Evolutionary conservation across 2,888 invertebrate genomes (phyloP).

Genomic region (Ptycholaimellus sp.): DNA sequence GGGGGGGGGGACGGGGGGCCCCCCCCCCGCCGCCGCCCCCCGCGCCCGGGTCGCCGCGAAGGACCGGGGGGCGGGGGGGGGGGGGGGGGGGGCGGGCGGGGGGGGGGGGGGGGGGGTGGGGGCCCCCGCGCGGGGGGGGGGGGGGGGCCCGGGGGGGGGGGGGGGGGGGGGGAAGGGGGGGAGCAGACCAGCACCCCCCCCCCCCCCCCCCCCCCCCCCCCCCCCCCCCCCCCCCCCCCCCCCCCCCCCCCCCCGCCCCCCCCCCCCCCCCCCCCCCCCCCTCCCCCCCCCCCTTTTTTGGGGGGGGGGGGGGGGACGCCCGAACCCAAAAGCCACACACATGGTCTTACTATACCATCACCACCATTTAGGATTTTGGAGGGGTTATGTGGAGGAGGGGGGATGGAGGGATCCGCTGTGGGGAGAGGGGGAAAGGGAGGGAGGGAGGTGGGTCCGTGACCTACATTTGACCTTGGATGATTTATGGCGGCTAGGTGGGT

Average conservation of each 20-base stretch:
- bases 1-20: conserved; percentile 38
- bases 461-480: no score
- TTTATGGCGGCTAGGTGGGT: no score
- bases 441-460: no score
- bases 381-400: no score
- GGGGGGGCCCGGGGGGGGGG: conserved; percentile 52
- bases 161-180: conserved; percentile 66
- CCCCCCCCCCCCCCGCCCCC: conserved; percentile 9
- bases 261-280: no score
- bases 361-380: no score
- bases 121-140: not conserved
- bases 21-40: conserved; percentile 41
- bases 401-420: no score
- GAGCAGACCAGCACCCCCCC: conserved; percentile 81
- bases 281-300: no score
- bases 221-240: conserved; percentile 9
- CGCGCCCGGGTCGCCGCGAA: conserved; percentile 81
- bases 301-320: no score
- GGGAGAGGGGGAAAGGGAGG: no score
- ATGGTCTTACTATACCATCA: no score
- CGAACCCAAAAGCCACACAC: no score
- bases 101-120: not conserved
- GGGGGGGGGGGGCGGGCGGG: conserved; percentile 58
- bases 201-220: conserved; percentile 27
- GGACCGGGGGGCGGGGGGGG: conserved; percentile 50